Base-by-base conservation (phyloP, 2,113 vertebrate species). In the Sorex araneus region DNA sequence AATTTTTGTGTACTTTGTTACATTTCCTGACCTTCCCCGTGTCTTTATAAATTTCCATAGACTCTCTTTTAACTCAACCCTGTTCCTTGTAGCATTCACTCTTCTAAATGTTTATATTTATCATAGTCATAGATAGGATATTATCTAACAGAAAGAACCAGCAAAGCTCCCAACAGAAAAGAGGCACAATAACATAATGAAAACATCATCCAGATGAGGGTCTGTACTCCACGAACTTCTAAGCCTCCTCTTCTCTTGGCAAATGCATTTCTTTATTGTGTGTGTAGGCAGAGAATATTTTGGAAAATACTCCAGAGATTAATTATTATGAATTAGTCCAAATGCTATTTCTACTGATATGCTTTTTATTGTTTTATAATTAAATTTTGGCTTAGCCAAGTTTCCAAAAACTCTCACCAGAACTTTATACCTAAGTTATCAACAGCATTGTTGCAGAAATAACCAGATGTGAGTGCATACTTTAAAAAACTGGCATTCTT, bases 291-390 rank as follows among this genome's bases (percentile, higher is more conserved):
- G 79, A 92, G 75, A 87, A 91, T 70, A 76, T 92, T 96, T 95
- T 32, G 21, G 57, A 92, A 86, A 90, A 93, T 70, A 86, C 82
- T 66, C 57, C 28, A 87, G 90, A 79, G 94, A 80, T 90, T 94
- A 95, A 93, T 94, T 90, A 66, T 70, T 76, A 63, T 91, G 80
- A 95, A 63, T 94, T 95, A 87, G 36, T 43, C 50, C 87, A 63
- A 60, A 87, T 91, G 89, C 90, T 73, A 19, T 78, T 93, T 95
- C 92, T 95, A 91, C 27, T 82, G 71, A 32, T 85, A 79, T 89
- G 21, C 34, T 95, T 95, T 96, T 96, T 78, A 94, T 95, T 92
- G 86, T 91, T 95, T 94, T 91, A 91, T 84, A 78, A 87, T 95
- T 87, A 84, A 90, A 89, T 95, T 84, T 84, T 93, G 90, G 69